Conservation (phyloP, 2,888 invertebrate species). For the Amiota minor region DNA sequence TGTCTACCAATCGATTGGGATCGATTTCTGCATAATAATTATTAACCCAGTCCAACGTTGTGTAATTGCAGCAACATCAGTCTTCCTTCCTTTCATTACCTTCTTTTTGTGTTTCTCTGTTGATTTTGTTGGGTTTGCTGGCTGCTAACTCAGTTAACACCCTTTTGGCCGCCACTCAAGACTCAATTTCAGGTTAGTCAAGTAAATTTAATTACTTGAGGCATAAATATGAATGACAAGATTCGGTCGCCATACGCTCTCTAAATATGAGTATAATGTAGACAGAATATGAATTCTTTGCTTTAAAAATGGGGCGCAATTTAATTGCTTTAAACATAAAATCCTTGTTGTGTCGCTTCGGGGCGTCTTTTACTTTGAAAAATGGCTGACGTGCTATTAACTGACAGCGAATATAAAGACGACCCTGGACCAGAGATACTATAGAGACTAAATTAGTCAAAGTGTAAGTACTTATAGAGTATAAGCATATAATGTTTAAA, state of each 20-base stretch:
- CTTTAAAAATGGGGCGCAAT: constrained; percentile 4
- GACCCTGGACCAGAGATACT: not conserved
- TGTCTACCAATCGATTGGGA: constrained; percentile 9
- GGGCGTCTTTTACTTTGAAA: not conserved
- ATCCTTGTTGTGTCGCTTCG: constrained; percentile 5
- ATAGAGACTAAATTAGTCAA: not conserved
- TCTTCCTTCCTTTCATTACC: constrained; percentile 34
- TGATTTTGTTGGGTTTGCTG: constrained; percentile 53
- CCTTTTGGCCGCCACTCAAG: constrained; percentile 42
- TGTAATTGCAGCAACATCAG: constrained; percentile 31
- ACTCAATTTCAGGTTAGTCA: constrained; percentile 37
- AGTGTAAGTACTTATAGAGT: not conserved
- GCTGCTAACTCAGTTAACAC: constrained; percentile 65
- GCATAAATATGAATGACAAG: constrained; percentile 55
- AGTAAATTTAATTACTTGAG: constrained; percentile 51
- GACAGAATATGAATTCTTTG: constrained; percentile 24
- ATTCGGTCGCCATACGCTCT: too few species aligned
- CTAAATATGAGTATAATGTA: too few species aligned
- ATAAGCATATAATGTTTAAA: too few species aligned
- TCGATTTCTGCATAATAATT: constrained; percentile 36
- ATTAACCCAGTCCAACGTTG: constrained; percentile 32
- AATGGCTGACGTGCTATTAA: constrained; percentile 12
- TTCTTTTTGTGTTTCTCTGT: constrained; percentile 23
- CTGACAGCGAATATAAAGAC: constrained; percentile 5
- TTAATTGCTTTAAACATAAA: constrained; percentile 25